Conservation (phyloP, 2,113 vertebrate species). For the Pteropus alecto region DNA sequence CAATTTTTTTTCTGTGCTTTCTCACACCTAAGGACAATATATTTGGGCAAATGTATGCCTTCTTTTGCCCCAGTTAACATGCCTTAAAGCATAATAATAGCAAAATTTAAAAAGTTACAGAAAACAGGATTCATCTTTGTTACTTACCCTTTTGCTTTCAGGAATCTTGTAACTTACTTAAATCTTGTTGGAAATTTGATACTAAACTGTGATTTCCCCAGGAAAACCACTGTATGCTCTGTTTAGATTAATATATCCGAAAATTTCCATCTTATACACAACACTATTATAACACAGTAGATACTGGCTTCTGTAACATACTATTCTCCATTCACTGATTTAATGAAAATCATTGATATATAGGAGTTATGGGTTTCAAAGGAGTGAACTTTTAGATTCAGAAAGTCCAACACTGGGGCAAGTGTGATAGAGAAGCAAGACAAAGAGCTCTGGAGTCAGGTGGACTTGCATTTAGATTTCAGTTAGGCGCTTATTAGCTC, state of each 20-base stretch:
- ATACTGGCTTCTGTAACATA: neutral
- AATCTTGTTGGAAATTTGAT: neutral
- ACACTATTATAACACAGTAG: neutral
- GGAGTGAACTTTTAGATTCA: neutral
- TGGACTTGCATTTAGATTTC: neutral
- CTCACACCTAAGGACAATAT: slow-evolving; percentile 55
- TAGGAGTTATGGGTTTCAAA: neutral
- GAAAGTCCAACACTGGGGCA: neutral
- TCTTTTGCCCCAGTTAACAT: slow-evolving; percentile 6
- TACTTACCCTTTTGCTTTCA: neutral
- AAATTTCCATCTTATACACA: neutral
- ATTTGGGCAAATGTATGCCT: slow-evolving; percentile 37
- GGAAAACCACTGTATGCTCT: neutral
- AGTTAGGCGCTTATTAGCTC: neutral
- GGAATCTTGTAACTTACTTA: neutral
- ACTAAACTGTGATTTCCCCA: neutral
- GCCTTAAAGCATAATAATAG: neutral
- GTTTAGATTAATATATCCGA: neutral
- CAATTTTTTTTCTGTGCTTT: neutral
- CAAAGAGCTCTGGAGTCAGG: neutral
- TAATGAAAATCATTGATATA: neutral
- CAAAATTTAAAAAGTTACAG: neutral
- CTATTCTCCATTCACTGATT: neutral
- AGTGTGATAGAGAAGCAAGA: neutral
- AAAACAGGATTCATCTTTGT: neutral